A percentile compares a stretch with the other conserved stretches of the same genome.
phyloP scores from a whole-genome alignment of 2,888 invertebrate genomes.

The Nezara viridula region DNA sequence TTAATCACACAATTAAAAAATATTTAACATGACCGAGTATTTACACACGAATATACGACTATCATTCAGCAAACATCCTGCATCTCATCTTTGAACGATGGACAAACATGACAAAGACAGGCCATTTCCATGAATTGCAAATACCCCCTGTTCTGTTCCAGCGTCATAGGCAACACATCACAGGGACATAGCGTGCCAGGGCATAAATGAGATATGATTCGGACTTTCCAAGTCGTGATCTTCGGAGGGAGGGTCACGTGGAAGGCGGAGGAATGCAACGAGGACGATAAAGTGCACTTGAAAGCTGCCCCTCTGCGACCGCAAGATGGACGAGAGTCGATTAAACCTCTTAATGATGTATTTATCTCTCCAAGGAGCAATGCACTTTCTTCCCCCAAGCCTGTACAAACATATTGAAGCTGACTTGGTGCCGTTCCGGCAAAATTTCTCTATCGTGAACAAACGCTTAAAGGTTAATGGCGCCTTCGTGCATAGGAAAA shows the following conservation, averaged over 20 bases:
- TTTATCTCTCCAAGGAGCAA: neutral
- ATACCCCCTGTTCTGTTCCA: neutral
- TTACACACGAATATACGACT: neutral
- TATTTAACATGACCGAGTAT: no score
- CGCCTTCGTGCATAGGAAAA: conserved; percentile 19
- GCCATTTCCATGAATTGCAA: conserved; percentile 35
- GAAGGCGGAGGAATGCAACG: neutral
- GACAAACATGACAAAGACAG: neutral
- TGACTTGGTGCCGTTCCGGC: neutral
- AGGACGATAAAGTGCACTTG: conserved; percentile 7
- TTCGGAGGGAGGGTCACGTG: neutral
- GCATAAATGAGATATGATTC: conserved; percentile 34
- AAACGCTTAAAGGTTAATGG: conserved; percentile 36
- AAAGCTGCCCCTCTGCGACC: neutral
- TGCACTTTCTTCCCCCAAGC: conserved; percentile 1
- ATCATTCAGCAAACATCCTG: neutral
- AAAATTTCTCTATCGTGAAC: conserved; percentile 39
- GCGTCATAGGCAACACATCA: neutral
- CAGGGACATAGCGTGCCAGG: neutral
- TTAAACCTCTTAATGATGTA: conserved; percentile 17
- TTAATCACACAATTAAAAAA: no score
- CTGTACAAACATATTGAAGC: conserved; percentile 30
- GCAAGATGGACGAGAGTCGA: neutral
- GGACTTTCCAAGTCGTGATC: conserved; percentile 37
- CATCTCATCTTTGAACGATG: neutral